Base-by-base conservation (phyloP, 1,140 invertebrate genomes). In the Saccostrea cuccullata region DNA sequence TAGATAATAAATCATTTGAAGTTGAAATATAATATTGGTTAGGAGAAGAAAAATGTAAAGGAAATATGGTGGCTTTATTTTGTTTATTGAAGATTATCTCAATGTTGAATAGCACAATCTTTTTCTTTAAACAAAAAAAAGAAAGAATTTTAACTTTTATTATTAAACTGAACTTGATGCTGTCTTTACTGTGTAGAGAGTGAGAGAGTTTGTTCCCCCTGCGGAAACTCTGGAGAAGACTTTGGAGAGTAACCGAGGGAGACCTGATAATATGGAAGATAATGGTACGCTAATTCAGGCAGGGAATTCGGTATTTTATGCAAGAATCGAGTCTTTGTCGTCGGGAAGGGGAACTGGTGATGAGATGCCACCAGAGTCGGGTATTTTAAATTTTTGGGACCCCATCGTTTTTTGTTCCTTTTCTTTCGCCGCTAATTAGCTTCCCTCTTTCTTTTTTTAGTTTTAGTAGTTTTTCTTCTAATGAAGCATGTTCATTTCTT, bases 201-300 rank as follows among this genome's bases (percentile, higher is more conserved):
- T 94, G 73, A 94, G 95, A 84, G 95, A 95, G 87, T 96, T 96
- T 93, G 93, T 95, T 70, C 94, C 95, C 23, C 96, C 97, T 2
- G 96, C 96, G 58, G 97, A 97, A 94, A 96, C 97, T 89, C 94
- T 98, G 85, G 97, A 98, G 93, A 96, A 97, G 93, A 97, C 97
- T 85, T 95, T 96, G 23, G 94, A 93, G 91, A 96, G 90, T 87
- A 89, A 90, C 64, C 64, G 91, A 58, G 89, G 89, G 73, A 86
- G 89, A 56, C 90, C 77, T 55, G 77, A 55, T 47, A 77, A 26
- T 9, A 12, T 26, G 26, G 90, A 89, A 47, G 89, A 91, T 20
- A 86, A 88, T 67, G 77, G 86, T 58, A 87, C 88, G 67, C 86
- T 87, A 56, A 86, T 91, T 89, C 95, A 96, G 6, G 93, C 93